Evolutionary conservation across 2,888 invertebrate species (phyloP).

Genomic region (Oegoconia quadripuncta): DNA sequence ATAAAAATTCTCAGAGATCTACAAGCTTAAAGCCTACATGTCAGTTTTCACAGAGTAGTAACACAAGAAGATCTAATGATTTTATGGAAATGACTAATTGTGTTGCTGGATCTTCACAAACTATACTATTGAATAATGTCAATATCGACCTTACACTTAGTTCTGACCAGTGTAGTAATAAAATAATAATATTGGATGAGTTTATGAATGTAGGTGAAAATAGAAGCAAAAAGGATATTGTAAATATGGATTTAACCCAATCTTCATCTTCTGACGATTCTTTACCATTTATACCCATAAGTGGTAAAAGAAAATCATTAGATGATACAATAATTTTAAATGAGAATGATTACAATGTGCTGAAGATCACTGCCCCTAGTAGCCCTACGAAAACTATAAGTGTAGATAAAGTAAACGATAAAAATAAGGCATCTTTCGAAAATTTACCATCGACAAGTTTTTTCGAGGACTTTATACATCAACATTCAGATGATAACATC

Average conservation of each 20-base stretch:
- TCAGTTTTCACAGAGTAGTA: conserved; percentile 26
- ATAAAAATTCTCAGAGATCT: conserved; percentile 15
- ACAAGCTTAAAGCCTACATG: conserved; percentile 12
- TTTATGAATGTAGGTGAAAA: conserved; percentile 5
- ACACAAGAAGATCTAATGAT: conserved; percentile 46
- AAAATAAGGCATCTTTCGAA: conserved; percentile 4
- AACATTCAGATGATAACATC: conserved; percentile 35
- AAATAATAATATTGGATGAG: conserved; percentile 8
- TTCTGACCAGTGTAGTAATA: conserved; percentile 18
- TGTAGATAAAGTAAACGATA: not conserved
- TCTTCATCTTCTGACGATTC: conserved; percentile 45
- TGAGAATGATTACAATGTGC: conserved; percentile 23
- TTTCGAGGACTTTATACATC: conserved; percentile 42
- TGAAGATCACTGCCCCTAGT: too few relatives aligned
- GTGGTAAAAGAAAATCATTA: conserved; percentile 25
- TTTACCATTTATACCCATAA: conserved; percentile 42
- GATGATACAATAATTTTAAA: conserved; percentile 42
- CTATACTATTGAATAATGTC: conserved; percentile 16
- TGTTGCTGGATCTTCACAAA: conserved; percentile 32
- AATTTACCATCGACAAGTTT: conserved; percentile 31
- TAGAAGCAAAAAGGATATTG: conserved; percentile 12
- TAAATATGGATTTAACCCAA: conserved; percentile 48
- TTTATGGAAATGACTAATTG: conserved; percentile 63
- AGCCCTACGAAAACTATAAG: not conserved
- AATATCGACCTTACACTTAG: conserved; percentile 41